Evolutionary conservation across 2,888 invertebrate genomes (phyloP).

Genomic region (Pseudococcus jackbeardsleyi): DNA sequence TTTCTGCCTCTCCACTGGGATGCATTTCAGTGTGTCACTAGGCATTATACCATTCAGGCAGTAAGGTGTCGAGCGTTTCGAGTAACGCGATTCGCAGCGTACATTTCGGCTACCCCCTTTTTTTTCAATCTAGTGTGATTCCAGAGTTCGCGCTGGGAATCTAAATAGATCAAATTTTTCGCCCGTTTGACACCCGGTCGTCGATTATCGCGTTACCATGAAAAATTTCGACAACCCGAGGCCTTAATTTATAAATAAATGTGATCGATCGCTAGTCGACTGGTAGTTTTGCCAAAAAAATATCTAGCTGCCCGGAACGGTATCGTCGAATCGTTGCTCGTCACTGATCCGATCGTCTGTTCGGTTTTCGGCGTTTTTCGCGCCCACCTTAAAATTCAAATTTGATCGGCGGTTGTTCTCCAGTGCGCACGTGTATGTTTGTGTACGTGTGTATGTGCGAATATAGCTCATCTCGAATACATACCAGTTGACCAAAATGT

Average conservation of each 20-base stretch:
- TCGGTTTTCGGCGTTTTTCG: neutral
- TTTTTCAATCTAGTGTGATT: slow-evolving; percentile 40
- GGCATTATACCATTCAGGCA: slow-evolving; percentile 60
- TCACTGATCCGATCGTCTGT: neutral
- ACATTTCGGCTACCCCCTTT: neutral
- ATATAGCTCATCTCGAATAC: neutral
- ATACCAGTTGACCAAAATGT: slow-evolving; percentile 66
- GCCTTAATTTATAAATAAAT: slow-evolving; percentile 21
- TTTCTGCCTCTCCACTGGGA: slow-evolving; percentile 25
- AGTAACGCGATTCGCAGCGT: neutral
- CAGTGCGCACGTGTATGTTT: slow-evolving; percentile 32
- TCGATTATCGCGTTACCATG: slow-evolving; percentile 26
- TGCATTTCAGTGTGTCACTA: slow-evolving; percentile 63
- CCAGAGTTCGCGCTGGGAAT: slow-evolving; percentile 54
- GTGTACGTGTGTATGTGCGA: slow-evolving; percentile 33
- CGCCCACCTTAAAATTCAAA: neutral
- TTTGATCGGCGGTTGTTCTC: neutral
- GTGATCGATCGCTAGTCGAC: neutral
- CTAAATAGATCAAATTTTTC: neutral
- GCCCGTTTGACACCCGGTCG: neutral
- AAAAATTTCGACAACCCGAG: slow-evolving; percentile 32
- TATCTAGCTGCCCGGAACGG: no score
- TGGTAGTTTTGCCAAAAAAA: no score
- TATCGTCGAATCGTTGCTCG: no score
- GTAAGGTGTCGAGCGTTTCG: slow-evolving; percentile 55